Conservation (phyloP, 1,140 invertebrate species). For the Zaprionus taronus region DNA sequence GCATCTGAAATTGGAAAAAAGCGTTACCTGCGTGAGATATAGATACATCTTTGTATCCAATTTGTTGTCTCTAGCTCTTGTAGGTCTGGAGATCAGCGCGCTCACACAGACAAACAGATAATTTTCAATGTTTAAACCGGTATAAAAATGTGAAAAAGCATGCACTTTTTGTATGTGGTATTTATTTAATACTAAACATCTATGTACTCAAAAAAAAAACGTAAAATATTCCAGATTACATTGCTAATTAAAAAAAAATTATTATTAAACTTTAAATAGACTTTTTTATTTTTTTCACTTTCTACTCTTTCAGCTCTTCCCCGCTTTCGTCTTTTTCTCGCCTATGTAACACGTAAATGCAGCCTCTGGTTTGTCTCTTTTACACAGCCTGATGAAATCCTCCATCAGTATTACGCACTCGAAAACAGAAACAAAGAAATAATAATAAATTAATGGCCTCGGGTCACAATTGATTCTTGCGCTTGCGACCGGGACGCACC, state of each 20-base stretch:
- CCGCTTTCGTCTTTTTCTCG: background rate
- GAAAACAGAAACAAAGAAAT: background rate
- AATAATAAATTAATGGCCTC: background rate
- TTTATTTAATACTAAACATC: background rate
- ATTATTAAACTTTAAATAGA: background rate
- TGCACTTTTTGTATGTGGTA: background rate
- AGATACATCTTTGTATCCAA: background rate
- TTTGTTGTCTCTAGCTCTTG: background rate
- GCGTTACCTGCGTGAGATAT: background rate
- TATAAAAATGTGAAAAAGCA: background rate
- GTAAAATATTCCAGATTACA: too few species aligned
- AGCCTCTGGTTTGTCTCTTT: background rate
- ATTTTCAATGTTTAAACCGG: too few species aligned
- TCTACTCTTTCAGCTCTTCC: background rate
- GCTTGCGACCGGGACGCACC: constrained; percentile 77
- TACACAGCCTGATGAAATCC: background rate
- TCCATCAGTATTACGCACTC: background rate
- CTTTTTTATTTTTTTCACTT: background rate
- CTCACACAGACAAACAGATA: background rate
- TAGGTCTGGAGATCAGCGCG: background rate
- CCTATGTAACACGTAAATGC: background rate
- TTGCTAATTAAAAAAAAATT: background rate
- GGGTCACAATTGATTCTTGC: constrained; percentile 74
- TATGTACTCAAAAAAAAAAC: background rate
- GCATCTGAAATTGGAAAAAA: background rate